phyloP scores from a whole-genome alignment of 92 coral and sea anemone species.

The Phenganax stokvisi region DNA sequence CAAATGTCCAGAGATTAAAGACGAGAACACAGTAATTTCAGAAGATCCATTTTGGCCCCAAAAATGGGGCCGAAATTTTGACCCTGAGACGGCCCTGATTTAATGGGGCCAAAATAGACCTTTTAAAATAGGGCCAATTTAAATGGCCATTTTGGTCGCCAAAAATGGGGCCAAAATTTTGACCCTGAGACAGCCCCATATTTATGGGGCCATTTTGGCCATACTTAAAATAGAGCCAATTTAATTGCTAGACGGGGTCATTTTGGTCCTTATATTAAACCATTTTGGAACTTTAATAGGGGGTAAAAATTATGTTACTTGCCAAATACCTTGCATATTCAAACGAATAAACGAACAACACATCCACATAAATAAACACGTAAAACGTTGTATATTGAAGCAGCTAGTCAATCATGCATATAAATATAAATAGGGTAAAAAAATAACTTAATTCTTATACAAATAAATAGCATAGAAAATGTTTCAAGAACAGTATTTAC shows the following conservation, averaged over 20 bases:
- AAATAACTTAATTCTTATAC: too few relatives aligned
- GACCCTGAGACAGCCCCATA: slow-evolving; percentile 7
- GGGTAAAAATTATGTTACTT: not conserved
- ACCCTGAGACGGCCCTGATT: slow-evolving; percentile 10
- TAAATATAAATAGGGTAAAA: too few relatives aligned
- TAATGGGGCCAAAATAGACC: slow-evolving; percentile 12
- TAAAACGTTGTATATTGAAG: too few relatives aligned
- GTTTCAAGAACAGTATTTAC: not conserved
- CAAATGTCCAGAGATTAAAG: too few relatives aligned
- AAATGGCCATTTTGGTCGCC: not conserved
- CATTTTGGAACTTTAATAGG: too few relatives aligned
- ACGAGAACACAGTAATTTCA: slow-evolving; percentile 3
- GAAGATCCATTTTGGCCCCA: slow-evolving; percentile 5
- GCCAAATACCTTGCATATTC: not conserved
- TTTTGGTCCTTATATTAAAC: too few relatives aligned
- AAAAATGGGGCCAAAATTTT: slow-evolving; percentile 9
- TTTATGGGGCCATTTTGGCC: slow-evolving; percentile 10
- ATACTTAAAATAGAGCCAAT: not conserved
- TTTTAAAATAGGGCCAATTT: not conserved
- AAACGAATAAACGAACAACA: not conserved
- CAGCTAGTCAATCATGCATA: too few relatives aligned
- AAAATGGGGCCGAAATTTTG: slow-evolving; percentile 2
- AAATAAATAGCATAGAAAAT: not conserved
- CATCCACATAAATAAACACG: not conserved
- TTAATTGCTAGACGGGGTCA: too few relatives aligned